Evolutionary conservation across 2,113 vertebrate species (phyloP).

Genomic region (Lasiurus cinereus): DNA sequence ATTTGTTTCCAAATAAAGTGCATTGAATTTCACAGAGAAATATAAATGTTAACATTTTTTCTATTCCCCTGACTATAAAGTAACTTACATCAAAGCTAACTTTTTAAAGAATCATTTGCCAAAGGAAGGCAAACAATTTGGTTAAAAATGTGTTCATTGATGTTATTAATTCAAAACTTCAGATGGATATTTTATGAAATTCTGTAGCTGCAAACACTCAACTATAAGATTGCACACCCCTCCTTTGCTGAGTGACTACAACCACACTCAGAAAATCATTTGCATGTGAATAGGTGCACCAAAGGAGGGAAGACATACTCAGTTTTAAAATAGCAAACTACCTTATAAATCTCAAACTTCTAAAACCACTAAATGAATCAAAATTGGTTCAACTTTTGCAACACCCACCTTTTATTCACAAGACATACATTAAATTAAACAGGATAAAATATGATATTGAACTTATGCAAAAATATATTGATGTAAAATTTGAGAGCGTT

Average conservation of each 20-base stretch:
- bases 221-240: fast-evolving
- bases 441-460: neutral
- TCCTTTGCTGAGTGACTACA: neutral
- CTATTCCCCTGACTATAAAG: neutral
- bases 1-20: constrained; percentile 29
- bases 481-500: constrained; percentile 40
- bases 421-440: neutral
- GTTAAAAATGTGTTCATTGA: constrained; percentile 1
- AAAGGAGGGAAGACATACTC: neutral
- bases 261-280: neutral
- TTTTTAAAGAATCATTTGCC: constrained; percentile 6
- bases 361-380: constrained; percentile 3
- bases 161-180: constrained; percentile 25
- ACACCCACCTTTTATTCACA: constrained; percentile 8
- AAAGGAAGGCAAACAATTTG: neutral
- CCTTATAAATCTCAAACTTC: neutral
- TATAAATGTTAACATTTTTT: neutral
- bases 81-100: neutral
- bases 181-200: neutral
- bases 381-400: neutral
- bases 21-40: neutral
- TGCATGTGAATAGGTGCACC: neutral
- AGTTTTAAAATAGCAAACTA: neutral
- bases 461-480: constrained; percentile 42
- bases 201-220: neutral